Evolutionary conservation across 2,113 vertebrate genomes (phyloP).

Genomic region (Chamaetylas fuelleborni): DNA sequence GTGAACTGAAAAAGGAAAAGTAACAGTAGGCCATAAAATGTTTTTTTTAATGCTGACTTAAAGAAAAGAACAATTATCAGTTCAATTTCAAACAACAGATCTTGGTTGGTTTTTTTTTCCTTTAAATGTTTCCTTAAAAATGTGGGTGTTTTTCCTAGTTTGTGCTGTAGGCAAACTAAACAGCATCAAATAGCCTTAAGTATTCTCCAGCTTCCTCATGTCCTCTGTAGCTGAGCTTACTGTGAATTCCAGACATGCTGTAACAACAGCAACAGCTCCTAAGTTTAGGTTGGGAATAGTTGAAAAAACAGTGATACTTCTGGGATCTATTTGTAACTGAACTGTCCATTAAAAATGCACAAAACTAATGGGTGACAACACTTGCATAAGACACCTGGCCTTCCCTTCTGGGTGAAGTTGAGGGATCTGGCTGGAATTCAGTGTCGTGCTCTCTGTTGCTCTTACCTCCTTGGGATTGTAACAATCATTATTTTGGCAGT

Average conservation of each 20-base stretch:
- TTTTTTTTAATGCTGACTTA: background rate
- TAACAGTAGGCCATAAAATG: background rate
- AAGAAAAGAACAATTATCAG: background rate
- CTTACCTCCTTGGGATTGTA: background rate
- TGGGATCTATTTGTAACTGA: background rate
- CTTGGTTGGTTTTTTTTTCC: background rate
- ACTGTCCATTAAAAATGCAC: background rate
- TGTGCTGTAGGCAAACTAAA: background rate
- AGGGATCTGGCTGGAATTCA: background rate
- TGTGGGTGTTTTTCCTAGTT: fast-evolving
- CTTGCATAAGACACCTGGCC: background rate
- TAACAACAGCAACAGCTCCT: background rate
- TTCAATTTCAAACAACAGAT: background rate
- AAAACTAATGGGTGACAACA: background rate
- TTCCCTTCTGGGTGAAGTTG: background rate
- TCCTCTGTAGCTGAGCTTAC: background rate
- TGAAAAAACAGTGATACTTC: background rate
- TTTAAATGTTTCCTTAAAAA: background rate
- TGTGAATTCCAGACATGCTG: background rate
- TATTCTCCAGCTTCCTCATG: background rate
- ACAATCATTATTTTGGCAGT: background rate
- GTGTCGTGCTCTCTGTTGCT: background rate
- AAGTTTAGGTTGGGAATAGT: background rate
- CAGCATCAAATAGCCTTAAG: background rate
- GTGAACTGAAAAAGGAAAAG: background rate